Evolutionary conservation across 2,113 vertebrate genomes (phyloP), one percentile per base, ranked within the genome.

Genomic region (Phylloscopus whistleri): DNA sequence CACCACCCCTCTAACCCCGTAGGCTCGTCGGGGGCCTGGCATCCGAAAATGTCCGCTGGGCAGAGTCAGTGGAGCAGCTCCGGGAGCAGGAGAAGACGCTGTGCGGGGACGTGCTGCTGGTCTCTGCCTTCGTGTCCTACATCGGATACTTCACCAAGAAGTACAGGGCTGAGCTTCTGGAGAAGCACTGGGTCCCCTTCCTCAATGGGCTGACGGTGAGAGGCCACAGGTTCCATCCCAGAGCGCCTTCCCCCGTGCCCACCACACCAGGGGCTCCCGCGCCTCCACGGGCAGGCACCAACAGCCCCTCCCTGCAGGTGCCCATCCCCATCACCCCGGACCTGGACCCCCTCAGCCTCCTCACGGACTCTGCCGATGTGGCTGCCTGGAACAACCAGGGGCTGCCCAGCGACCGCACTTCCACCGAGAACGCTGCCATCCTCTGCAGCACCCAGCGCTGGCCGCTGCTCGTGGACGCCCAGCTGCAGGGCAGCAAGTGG

Each of bases 71-170:
- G 86, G 76, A 96, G 80, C 89, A 26, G 70, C 97, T 93, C 84
- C 83, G 41, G 4, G 60, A 63, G 53, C 98, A 98, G 95, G 97
- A 95, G 19, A 62, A 97, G 72, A 98, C 97, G 0, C 75, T 98
- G 86, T 98, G 97, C 0, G 98, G 98, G 11, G 98, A 98, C 0
- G 97, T 98, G 39, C 97, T 98, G 90, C 97, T 98, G 49, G 93
- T 96, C 46, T 97, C 97, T 0, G 97, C 98, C 83, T 98, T 98
- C 1, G 97, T 98, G 62, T 98, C 98, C 85, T 98, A 98, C 1
- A 96, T 98, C 3, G 98, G 98, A 28, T 98, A 98, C 94, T 98
- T 98, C n/a, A 98, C 97, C 96, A 98, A 98, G 95, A 98, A 97
- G n/a, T 98, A 98, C 87, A 90, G 98, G 3, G 97, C 75, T 0